Evolutionary conservation across 2,113 vertebrate genomes (phyloP), one percentile per base, ranked within the genome.

Genomic region (Odobenus rosmarus): DNA sequence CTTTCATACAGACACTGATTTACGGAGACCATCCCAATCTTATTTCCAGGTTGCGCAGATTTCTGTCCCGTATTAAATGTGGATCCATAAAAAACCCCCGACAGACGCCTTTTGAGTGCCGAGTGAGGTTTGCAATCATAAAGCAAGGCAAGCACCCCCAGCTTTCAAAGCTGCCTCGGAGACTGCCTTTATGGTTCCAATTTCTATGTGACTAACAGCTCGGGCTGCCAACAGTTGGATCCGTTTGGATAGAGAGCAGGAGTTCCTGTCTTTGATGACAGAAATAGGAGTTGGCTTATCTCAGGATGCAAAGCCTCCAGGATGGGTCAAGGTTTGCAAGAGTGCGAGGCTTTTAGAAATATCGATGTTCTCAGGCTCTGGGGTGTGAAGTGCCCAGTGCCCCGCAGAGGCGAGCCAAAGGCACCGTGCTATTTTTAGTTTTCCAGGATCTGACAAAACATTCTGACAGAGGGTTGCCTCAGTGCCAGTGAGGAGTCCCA

Each of bases 401-500:
- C 39, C 0, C 4, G 3, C 1, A 36, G 28, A 74, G 42, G 53
- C 1, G 46, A 49, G 36, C 62, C 51, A 36, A 67, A 26, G 15
- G 21, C 16, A 33, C 1, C 6, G 1, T 7, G 49, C 13, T 28
- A 21, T 7, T 53, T 55, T 80, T 53, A 19, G 15, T n/a, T 46
- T 91, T 46, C 51, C 24, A 16, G 13, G 23, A 31, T 33, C 14
- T 57, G 8, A 59, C 33, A 31, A 51, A 55, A 18, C 39, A 14
- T 51, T 51, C 26, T 51, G 36, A 18, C 5, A 19, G 18, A 31
- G 1, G 14, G n/a, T 36, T 71, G 36, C 71, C 5, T 64, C 1
- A 0, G 16, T 46, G 11, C n/a, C 4, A 31, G n/a, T 1, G 1
- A 8, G 9, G 26, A 46, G 31, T 46, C 16, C 15, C 15, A 6